Base-by-base conservation (phyloP, 2,888 invertebrate species). In the Psylliodes chrysocephalus region DNA sequence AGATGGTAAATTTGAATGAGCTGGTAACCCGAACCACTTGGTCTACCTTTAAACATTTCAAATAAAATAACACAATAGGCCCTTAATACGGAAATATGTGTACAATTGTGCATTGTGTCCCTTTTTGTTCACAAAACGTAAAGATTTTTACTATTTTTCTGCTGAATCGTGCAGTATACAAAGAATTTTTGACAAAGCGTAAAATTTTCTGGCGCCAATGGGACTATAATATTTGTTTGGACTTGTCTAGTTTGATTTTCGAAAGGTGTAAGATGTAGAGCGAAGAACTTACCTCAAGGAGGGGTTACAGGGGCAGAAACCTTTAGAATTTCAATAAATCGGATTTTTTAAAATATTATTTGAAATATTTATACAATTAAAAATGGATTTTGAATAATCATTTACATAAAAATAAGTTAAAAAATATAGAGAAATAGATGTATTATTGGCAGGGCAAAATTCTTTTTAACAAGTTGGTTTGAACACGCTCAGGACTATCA, bases 111-210 rank as follows among this genome's bases (percentile, higher is more conserved):
- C 38, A 56, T 56, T 56, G 33, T 56, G 44, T 17, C 44, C 47
- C 19, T 46, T 46, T 46, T 18, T 10, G 44, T 44, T 44, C 15
- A 44, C 18, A 44, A n/a, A 18, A 44, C 22, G 46, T 46, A 46
- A 46, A n/a, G 25, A 22, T 46, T 46, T 47, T 25, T 57, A 57
- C 57, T 57, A 57, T 57, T 57, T 57, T 57, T 57, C 57, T 10
- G 22, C 38, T 14, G 22, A 57, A 57, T 47, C 57, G 57, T 57
- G 57, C 35, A 38, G 19, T 18, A 49, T 49, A 57, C 57, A 57
- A 57, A 57, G 57, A 46, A 35, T 38, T 57, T 57, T 57, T 47
- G 57, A 57, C 57, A 57, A 57, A 35, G 30, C 57, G 15, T 35
- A 30, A 49, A 57, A 57, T 56, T 56, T 42, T 33, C 33, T 57